phyloP scores from a whole-genome alignment of 2,888 invertebrate species.

The Cheilosia soror region DNA sequence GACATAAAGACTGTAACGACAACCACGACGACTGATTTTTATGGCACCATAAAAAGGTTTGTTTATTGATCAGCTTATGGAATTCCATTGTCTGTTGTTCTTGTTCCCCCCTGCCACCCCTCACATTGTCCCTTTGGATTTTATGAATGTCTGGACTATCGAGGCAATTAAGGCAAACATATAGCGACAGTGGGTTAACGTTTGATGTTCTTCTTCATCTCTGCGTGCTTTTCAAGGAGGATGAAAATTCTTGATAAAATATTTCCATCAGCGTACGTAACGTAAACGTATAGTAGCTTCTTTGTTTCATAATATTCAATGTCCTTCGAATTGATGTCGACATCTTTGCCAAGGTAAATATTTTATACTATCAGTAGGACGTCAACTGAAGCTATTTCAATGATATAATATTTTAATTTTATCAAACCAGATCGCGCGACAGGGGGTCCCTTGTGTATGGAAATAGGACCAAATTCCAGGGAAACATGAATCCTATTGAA shows the following conservation, averaged over 20 bases:
- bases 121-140: not conserved
- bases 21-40: conserved; percentile 57
- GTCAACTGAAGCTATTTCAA: not conserved
- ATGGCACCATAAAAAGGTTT: conserved; percentile 52
- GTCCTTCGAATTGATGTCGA: not conserved
- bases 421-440: not conserved
- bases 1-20: conserved; percentile 52
- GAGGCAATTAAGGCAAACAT: conserved; percentile 20
- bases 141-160: conserved; percentile 2
- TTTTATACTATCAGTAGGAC: not conserved
- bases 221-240: not conserved
- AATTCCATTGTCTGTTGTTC: conserved; percentile 25
- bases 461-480: not conserved
- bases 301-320: not conserved
- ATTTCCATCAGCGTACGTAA: not conserved
- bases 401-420: not conserved
- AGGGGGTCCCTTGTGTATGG: not conserved
- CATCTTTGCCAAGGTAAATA: not conserved
- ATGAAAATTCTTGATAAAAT: not conserved
- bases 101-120: not conserved
- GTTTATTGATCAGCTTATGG: conserved; percentile 48
- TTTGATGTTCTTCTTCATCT: not conserved
- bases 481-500: not conserved
- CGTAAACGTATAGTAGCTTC: too few species aligned
- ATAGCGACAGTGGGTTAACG: not conserved